phyloP scores from a whole-genome alignment of 1,140 invertebrate genomes.

The Spodoptera frugiperda region DNA sequence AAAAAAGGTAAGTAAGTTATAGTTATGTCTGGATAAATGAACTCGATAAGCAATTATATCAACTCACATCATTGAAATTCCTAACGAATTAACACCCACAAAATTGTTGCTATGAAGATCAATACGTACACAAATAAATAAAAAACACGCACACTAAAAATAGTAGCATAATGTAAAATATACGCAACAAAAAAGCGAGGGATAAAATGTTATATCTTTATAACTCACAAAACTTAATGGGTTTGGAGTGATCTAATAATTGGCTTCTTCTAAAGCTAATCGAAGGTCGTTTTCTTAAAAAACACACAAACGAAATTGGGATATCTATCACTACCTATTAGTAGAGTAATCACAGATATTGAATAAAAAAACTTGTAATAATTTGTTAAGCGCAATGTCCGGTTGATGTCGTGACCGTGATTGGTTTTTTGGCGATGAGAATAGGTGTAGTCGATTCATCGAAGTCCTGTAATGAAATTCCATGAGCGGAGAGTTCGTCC shows the following conservation, averaged over 20 bases:
- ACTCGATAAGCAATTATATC: too few relatives aligned
- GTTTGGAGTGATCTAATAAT: slow-evolving; percentile 5
- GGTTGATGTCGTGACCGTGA: slow-evolving; percentile 37
- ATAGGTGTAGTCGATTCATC: slow-evolving; percentile 31
- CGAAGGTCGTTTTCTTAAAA: slow-evolving; percentile 19
- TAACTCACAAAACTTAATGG: slow-evolving; percentile 21
- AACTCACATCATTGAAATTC: too few relatives aligned
- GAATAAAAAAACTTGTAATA: slow-evolving; percentile 31
- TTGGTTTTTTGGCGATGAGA: slow-evolving; percentile 26
- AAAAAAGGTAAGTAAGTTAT: too few relatives aligned
- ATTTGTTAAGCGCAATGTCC: slow-evolving; percentile 41
- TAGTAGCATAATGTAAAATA: slow-evolving; percentile 29
- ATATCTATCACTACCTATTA: slow-evolving; percentile 14
- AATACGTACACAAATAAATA: neutral
- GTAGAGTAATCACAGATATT: slow-evolving; percentile 8
- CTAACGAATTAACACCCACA: too few relatives aligned
- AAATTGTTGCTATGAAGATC: neutral
- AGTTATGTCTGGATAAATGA: too few relatives aligned
- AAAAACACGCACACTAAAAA: neutral
- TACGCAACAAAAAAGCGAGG: slow-evolving; percentile 15
- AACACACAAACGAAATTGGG: slow-evolving; percentile 22
- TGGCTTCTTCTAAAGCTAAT: slow-evolving; percentile 6
- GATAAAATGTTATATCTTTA: neutral
- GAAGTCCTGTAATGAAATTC: slow-evolving; percentile 58
- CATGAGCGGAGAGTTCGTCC: slow-evolving; percentile 55